Conservation (phyloP, 2,797 vertebrate genomes). For the Capromys pilorides region DNA sequence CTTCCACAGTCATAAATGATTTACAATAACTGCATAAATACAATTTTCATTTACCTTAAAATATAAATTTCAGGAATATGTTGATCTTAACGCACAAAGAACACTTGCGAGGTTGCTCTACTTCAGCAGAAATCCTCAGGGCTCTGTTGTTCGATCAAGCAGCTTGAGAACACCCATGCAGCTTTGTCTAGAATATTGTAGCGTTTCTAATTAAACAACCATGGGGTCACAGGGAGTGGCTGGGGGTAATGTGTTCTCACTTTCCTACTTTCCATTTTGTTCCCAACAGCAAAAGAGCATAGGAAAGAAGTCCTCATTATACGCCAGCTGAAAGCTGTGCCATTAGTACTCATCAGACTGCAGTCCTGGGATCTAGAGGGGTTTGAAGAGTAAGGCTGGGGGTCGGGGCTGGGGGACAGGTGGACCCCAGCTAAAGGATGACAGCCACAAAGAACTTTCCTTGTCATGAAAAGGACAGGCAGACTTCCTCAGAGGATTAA, state of each 20-base stretch:
- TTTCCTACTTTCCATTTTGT: not conserved
- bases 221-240: not conserved
- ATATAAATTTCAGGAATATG: not conserved
- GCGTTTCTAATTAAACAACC: not conserved
- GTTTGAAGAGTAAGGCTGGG: not conserved
- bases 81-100: slow-evolving; percentile 25
- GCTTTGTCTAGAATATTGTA: not conserved
- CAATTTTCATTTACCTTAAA: slow-evolving; percentile 15
- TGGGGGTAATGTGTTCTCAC: not conserved
- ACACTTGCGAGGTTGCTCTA: not conserved
- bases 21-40: slow-evolving; percentile 17
- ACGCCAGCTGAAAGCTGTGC: not conserved
- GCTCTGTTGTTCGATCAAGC: not conserved
- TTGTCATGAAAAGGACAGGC: not conserved
- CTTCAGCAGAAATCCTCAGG: not conserved
- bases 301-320: not conserved
- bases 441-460: not conserved
- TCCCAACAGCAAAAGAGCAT: not conserved
- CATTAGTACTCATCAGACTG: not conserved
- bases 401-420: not conserved
- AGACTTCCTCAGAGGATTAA: not conserved
- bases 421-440: not conserved
- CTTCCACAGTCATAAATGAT: slow-evolving; percentile 13
- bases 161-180: not conserved
- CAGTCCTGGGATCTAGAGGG: not conserved